Percentiles rank a stretch among this genome's conserved stretches.
Evolutionary conservation across 2,888 invertebrate species (phyloP).

Genomic region (Habrosyne pyritoides): DNA sequence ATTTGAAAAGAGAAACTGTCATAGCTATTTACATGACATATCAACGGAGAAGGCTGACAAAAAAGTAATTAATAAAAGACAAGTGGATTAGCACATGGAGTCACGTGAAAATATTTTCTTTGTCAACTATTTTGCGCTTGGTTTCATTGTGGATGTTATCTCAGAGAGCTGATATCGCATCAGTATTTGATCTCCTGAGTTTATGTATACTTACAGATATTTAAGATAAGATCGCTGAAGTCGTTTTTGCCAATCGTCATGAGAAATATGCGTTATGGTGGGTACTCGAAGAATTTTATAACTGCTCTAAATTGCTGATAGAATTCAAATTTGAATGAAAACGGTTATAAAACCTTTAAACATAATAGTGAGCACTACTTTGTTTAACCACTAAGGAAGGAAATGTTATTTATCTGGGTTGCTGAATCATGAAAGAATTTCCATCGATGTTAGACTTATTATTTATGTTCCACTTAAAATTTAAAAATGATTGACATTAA

Average conservation of each 20-base stretch:
- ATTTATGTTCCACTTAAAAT: too few species aligned
- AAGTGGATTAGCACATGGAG: constrained; percentile 20
- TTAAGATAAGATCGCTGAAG: not conserved
- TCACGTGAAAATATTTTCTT: constrained; percentile 41
- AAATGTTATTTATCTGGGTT: too few species aligned
- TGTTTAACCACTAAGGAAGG: not conserved
- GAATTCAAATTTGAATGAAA: too few species aligned
- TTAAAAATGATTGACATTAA: too few species aligned
- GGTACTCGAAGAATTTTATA: not conserved
- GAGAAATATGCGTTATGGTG: not conserved
- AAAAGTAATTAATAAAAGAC: constrained; percentile 31
- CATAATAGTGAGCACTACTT: too few species aligned
- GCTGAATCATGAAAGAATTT: too few species aligned
- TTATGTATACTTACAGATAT: not conserved
- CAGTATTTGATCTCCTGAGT: constrained; percentile 8
- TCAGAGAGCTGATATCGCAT: constrained; percentile 22
- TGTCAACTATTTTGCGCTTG: constrained; percentile 20
- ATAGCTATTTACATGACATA: constrained; percentile 9
- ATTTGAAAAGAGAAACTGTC: constrained; percentile 7
- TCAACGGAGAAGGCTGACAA: constrained; percentile 18
- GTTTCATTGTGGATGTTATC: constrained; percentile 24
- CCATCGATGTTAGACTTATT: too few species aligned
- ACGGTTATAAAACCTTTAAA: too few species aligned
- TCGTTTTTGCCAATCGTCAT: not conserved
- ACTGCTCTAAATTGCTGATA: not conserved